Base-by-base conservation (phyloP, 1,140 invertebrate genomes). In the Drosophila jambulina region DNA sequence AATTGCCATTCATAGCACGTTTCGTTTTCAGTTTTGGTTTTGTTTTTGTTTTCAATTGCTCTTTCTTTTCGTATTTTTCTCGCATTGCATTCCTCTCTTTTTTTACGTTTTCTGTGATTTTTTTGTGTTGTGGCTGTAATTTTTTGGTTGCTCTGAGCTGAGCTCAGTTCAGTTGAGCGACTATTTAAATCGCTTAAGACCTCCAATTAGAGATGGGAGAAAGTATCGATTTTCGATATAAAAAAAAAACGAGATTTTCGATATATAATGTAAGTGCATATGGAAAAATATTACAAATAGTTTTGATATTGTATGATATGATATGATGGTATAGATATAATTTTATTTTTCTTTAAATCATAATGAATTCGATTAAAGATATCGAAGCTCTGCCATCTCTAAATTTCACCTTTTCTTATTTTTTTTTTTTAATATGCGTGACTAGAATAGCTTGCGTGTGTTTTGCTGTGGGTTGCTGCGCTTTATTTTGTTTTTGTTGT, bases 121-220 rank as follows among this genome's bases (percentile, higher is more conserved):
- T 23, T 46, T 7, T 45, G 38, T 62, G 13, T 38, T n/a, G 23
- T 17, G 17, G 21, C 8, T 49, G 43, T 65, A 36, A 9, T 15
- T 29, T 46, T 21, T 36, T 19, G 56, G 42, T 60, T 46, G 60
- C 40, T 34, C 61, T 71, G 69, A 87, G 72, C 84, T 57, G 76
- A 61, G 84, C 84, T 87, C 63, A 88, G 80, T 88, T 80, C 51
- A 80, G 84, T 88, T 80, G 71, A 86, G 83, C 83, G 63, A 40
- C 51, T 57, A 49, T 81, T 84, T 51, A 75, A 79, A 62, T 80
- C 78, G 69, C 51, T 40, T 53, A 51, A 48, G 49, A 58, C 57
- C 71, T 19, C 29, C 25, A 21, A 54, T 36, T 36, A 36, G 51
- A 54, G 51, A 23, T 54, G 51, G 19, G 19, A 34, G 7, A 1